phyloP scores from a whole-genome alignment of 30 jellyfish, hydroid and myxozoan species.

The Phacellophora camtschatica region DNA sequence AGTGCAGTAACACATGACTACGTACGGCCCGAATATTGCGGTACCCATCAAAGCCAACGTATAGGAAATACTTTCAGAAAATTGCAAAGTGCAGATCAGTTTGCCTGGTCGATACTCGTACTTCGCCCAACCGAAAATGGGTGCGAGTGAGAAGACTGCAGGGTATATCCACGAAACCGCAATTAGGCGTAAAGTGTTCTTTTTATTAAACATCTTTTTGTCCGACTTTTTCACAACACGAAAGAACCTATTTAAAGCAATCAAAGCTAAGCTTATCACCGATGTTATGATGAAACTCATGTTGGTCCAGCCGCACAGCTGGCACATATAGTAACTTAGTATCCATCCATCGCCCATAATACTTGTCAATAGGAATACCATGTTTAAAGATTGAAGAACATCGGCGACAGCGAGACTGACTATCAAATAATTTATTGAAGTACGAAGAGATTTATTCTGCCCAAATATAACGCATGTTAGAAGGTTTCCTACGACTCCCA shows the following conservation, averaged over 20 bases:
- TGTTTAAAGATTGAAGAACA: constrained; percentile 49
- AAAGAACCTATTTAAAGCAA: constrained; percentile 47
- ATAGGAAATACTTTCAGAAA: constrained; percentile 50
- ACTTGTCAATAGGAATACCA: constrained; percentile 48
- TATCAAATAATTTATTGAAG: constrained; percentile 40
- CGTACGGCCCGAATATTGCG: constrained; percentile 42
- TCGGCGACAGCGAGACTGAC: constrained; percentile 74
- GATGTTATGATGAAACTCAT: constrained; percentile 67
- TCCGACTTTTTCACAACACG: constrained; percentile 37
- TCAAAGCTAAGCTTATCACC: constrained; percentile 29
- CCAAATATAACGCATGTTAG: constrained; percentile 46
- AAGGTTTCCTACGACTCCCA: constrained; percentile 56
- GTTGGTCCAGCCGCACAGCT: constrained; percentile 64
- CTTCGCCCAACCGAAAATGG: constrained; percentile 68
- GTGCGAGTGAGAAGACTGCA: constrained; percentile 51
- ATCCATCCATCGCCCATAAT: constrained; percentile 41
- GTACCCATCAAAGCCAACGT: constrained; percentile 33
- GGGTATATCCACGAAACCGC: constrained; percentile 64
- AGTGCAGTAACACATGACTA: constrained; percentile 45
- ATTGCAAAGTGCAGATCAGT: constrained; percentile 68
- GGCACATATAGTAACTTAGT: constrained; percentile 49
- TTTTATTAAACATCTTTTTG: constrained; percentile 17
- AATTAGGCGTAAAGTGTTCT: constrained; percentile 4
- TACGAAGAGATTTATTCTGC: constrained; percentile 35
- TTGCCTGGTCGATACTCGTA: constrained; percentile 75